Base-by-base conservation (phyloP, 1,140 invertebrate species). In the Trichonephila clavipes region DNA sequence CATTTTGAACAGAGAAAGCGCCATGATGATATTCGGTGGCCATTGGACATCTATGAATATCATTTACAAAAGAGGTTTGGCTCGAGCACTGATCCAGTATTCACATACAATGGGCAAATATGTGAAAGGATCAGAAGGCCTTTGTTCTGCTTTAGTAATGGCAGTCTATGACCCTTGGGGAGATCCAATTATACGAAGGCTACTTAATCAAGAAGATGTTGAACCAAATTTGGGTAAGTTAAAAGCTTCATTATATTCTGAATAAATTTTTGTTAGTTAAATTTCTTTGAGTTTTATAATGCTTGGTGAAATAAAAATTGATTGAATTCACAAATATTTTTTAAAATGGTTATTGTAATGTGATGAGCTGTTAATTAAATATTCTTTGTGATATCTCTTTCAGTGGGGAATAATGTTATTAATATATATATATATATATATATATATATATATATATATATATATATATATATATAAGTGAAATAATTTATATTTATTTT, bases 91-190 rank as follows among this genome's bases (percentile, higher is more conserved):
- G 10, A 91, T 91, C 7, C 83, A 94, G 51, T 94, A 72, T 44
- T 91, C 88, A 24, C 88, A 94, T 28, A n/a, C 62, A 44, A 77
- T 94, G 88, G 89, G 89, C 58, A 51, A n/a, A 14, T 64, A 87
- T 62, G 85, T 94, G 5, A 77, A 90, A 28, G 77, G 81, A 7
- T 62, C 89, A 28, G 94, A 89, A 87, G 83, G 83, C 6, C 77
- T 94, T 28, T 94, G 94, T 81, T 91, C 94, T 24, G 88, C 89
- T 58, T 59, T 94, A 58, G 94, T 94, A 19, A 91, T 94, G 94
- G 88, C 88, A 62, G 44, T 28, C 6, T 94, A 94, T 34, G 94
- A 94, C 72, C 88, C 94, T 40, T 94, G 94, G 94, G 89, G 94
- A 62, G 94, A 94, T 83, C 69, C 94, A 12, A 44, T 59, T 8